A percentile compares a stretch with the other conserved stretches of the same genome.
phyloP scores from a whole-genome alignment of 1,140 invertebrate genomes.

The Temnothorax longispinosus region DNA sequence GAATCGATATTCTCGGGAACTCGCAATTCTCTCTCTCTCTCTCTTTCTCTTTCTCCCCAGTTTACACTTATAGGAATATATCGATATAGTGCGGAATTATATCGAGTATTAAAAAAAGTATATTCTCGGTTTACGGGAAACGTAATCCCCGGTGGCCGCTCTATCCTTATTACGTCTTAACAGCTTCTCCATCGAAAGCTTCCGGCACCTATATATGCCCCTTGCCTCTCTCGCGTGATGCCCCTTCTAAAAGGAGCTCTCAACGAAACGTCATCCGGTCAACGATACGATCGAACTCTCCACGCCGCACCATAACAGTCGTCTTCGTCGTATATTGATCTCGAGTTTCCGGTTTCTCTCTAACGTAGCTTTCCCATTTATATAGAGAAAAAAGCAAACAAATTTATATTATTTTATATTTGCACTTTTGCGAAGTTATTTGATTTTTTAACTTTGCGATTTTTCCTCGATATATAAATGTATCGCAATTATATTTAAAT shows the following conservation, averaged over 20 bases:
- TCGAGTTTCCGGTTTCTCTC: neutral
- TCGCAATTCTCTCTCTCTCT: neutral
- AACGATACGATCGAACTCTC: conserved; percentile 54
- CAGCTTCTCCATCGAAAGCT: conserved; percentile 43
- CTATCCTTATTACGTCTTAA: conserved; percentile 59
- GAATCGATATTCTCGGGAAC: neutral
- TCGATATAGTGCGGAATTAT: neutral
- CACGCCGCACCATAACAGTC: conserved; percentile 32
- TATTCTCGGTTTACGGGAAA: conserved; percentile 43
- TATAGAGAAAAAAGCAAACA: conserved; percentile 14
- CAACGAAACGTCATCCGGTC: conserved; percentile 60
- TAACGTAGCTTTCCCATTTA: neutral
- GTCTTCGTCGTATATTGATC: conserved; percentile 38
- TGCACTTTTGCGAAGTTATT: neutral
- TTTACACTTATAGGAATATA: conserved; percentile 15
- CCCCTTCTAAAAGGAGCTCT: conserved; percentile 55
- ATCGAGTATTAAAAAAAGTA: conserved; percentile 46
- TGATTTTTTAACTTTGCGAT: neutral
- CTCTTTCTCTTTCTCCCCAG: no score
- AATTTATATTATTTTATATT: conserved; percentile 8
- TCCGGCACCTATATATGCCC: conserved; percentile 48
- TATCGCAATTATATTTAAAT: neutral
- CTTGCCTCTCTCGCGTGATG: conserved; percentile 34
- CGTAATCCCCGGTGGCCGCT: conserved; percentile 22
- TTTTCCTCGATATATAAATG: neutral